A percentile compares a stretch with the other conserved stretches of the same genome.
phyloP scores from a whole-genome alignment of 1,140 invertebrate genomes.

The Aleiodes sp. region DNA sequence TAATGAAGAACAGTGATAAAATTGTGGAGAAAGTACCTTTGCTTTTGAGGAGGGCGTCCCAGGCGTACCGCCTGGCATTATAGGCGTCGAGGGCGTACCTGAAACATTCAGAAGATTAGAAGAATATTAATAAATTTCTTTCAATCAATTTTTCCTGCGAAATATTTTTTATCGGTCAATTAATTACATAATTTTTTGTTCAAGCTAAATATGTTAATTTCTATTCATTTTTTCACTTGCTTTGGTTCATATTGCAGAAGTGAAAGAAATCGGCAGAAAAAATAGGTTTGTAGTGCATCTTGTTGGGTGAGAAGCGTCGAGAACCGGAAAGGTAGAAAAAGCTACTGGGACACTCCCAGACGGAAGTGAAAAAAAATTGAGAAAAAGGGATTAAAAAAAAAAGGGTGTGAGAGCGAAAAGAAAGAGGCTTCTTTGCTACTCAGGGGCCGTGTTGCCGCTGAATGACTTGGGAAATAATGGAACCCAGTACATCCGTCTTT shows the following conservation, averaged over 20 bases:
- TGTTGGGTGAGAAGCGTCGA: neutral
- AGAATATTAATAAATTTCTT: neutral
- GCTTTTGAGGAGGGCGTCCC: conserved; percentile 80
- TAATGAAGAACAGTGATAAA: conserved; percentile 18
- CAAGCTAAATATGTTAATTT: too few species aligned
- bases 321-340: conserved; percentile 4
- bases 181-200: neutral
- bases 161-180: too few species aligned
- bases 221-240: too few species aligned
- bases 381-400: neutral
- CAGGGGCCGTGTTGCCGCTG: neutral
- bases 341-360: neutral
- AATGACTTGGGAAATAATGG: conserved; percentile 9
- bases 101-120: conserved; percentile 48
- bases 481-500: conserved; percentile 1
- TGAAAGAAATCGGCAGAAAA: neutral
- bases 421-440: neutral
- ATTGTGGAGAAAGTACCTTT: conserved; percentile 66
- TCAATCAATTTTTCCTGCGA: too few species aligned
- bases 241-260: too few species aligned
- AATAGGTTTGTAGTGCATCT: neutral
- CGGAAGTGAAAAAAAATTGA: conserved; percentile 4
- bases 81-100: conserved; percentile 73
- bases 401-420: neutral
- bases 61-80: conserved; percentile 79